A percentile compares a stretch with the other conserved stretches of the same genome.
These are phyloP conservation scores for Epinotia nisella DNA, from an alignment of 2,888 invertebrate species.

Conservation along the genomic window DNA sequence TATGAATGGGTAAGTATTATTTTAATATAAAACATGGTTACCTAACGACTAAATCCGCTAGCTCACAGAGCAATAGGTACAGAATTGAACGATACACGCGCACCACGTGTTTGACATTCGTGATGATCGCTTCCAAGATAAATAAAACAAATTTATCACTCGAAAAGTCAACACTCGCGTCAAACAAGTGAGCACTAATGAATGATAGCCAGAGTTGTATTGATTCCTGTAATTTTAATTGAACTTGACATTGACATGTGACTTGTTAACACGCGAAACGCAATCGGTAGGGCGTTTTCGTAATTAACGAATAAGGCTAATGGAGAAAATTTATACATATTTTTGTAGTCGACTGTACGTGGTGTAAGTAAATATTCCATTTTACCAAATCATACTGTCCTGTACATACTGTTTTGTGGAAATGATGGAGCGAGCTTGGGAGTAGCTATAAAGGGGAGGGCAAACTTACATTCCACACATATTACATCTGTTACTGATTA, in stretches of 20 bases:
- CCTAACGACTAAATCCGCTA: not conserved
- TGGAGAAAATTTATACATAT: too few relatives aligned
- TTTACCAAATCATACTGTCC: too few relatives aligned
- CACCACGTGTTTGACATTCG: not conserved
- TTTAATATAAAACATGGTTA: not conserved
- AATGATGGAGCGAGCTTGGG: too few relatives aligned
- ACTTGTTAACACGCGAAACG: not conserved
- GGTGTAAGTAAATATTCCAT: too few relatives aligned
- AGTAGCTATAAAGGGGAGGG: too few relatives aligned
- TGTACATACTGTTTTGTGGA: too few relatives aligned
- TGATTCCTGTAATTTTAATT: not conserved
- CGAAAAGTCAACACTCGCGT: not conserved
- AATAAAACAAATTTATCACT: slow-evolving; percentile 6
- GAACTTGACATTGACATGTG: not conserved
- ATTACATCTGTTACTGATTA: too few relatives aligned
- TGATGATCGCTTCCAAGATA: slow-evolving; percentile 13
- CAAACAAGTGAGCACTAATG: not conserved
- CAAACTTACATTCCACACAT: too few relatives aligned
- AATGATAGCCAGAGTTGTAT: slow-evolving; percentile 3
- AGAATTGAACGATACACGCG: not conserved
- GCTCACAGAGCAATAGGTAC: not conserved
- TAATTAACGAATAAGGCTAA: too few relatives aligned
- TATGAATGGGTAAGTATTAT: too few relatives aligned
- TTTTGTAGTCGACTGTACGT: too few relatives aligned
- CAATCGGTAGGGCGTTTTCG: not conserved